Evolutionary conservation across 2,113 vertebrate genomes (phyloP).

Genomic region (Lipophrys pholis): DNA sequence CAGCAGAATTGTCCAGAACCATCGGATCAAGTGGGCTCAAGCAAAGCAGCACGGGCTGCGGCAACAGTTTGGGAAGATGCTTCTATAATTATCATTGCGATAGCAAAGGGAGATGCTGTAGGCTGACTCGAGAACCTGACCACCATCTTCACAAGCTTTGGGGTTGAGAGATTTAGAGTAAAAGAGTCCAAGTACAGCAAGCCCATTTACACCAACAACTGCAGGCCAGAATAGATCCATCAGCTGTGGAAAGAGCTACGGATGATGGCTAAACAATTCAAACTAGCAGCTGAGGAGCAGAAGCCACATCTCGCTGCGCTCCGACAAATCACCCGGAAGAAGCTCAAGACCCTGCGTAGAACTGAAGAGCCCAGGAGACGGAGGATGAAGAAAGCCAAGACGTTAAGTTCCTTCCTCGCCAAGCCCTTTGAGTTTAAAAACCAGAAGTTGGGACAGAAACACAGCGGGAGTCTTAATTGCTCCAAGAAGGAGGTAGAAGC

Average conservation of each 20-base stretch:
- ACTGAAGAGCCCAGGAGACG: neutral
- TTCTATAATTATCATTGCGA: neutral
- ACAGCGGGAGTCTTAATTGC: too few relatives aligned
- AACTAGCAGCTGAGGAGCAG: neutral
- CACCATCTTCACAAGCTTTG: neutral
- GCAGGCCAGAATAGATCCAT: neutral
- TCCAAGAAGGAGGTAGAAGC: neutral
- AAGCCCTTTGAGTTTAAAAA: too few relatives aligned
- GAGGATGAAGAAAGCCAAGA: neutral
- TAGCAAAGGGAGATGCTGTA: neutral
- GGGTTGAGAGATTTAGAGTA: neutral
- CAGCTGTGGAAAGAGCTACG: neutral
- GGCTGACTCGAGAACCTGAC: neutral
- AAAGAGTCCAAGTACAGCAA: neutral
- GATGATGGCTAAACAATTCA: neutral
- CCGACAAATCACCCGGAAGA: neutral
- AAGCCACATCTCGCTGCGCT: neutral
- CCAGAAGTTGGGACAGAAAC: too few relatives aligned
- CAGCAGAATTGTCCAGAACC: too few relatives aligned
- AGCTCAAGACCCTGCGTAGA: neutral
- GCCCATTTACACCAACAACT: neutral
- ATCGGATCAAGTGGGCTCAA: too few relatives aligned
- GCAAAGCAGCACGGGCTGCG: too few relatives aligned
- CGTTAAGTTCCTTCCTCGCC: too few relatives aligned
- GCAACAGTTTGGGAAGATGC: neutral